Conservation (phyloP, 2,113 vertebrate genomes). For the Gymnocephalus cernua region DNA sequence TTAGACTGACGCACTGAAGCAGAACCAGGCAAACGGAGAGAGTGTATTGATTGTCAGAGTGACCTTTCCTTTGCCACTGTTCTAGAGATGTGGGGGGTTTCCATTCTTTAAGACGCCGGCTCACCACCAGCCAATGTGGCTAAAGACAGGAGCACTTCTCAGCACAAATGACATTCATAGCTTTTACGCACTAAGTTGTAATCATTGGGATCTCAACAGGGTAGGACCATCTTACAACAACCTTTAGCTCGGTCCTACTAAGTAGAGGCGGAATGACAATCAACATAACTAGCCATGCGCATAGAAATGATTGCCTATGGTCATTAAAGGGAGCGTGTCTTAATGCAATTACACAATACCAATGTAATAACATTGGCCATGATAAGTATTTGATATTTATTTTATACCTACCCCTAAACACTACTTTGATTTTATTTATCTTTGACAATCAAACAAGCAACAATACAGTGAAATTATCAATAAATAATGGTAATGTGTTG, state of each 20-base stretch:
- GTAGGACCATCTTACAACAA: not conserved
- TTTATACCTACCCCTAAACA: not conserved
- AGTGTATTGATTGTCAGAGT: conserved; percentile 75
- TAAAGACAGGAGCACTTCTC: conserved; percentile 22
- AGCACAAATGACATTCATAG: conserved; percentile 40
- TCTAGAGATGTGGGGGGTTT: conserved; percentile 52
- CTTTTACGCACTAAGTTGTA: conserved; percentile 31
- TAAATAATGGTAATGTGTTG: not conserved
- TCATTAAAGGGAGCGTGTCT: not conserved
- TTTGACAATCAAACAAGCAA: not conserved
- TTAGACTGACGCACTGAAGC: conserved; percentile 61
- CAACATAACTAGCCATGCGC: conserved; percentile 5
- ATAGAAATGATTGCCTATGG: not conserved
- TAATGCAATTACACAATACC: not conserved
- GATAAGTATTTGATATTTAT: not conserved
- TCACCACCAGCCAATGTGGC: conserved; percentile 9
- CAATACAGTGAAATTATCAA: not conserved
- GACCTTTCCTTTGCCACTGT: conserved; percentile 70
- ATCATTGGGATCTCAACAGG: conserved; percentile 34
- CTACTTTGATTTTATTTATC: not conserved
- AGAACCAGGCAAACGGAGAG: conserved; percentile 44
- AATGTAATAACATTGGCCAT: not conserved
- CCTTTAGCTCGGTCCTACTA: conserved; percentile 8
- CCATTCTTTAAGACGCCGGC: conserved; percentile 24
- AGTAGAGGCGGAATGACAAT: not conserved